A percentile compares a stretch with the other conserved stretches of the same genome.
phyloP scores from a whole-genome alignment of 1,140 invertebrate genomes.

The Polypedilum vanderplanki region DNA sequence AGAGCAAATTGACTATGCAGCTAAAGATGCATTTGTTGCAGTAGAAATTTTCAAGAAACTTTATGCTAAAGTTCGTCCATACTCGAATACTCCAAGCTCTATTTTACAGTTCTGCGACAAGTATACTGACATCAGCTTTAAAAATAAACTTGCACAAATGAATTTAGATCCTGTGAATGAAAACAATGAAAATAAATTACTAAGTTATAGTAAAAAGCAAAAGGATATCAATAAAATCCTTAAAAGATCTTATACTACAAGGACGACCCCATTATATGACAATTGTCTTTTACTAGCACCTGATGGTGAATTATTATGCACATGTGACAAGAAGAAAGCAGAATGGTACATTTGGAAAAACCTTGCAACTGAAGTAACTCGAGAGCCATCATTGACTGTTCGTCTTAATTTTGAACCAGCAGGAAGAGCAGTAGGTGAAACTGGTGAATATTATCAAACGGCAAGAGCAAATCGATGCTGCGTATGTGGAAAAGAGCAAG shows the following conservation, averaged over 20 bases:
- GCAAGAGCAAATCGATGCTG: constrained; percentile 77
- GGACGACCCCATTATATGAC: constrained; percentile 65
- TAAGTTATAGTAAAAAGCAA: not conserved
- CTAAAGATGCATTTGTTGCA: constrained; percentile 62
- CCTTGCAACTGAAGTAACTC: constrained; percentile 53
- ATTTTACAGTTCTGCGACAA: constrained; percentile 1
- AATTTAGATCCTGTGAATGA: not conserved
- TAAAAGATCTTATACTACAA: constrained; percentile 36
- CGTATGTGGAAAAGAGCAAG: constrained; percentile 65
- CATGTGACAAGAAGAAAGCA: constrained; percentile 74
- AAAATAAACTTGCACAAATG: not conserved
- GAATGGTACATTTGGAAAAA: constrained; percentile 66
- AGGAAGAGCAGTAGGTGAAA: constrained; percentile 60
- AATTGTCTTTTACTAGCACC: constrained; percentile 73
- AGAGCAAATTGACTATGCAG: constrained; percentile 63
- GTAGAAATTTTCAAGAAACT: constrained; percentile 56
- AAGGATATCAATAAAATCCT: not conserved
- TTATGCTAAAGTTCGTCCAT: not conserved
- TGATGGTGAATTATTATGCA: constrained; percentile 70
- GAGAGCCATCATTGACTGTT: constrained; percentile 65
- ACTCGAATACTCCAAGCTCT: not conserved
- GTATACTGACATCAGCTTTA: not conserved
- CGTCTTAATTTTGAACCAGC: constrained; percentile 74
- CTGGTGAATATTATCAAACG: constrained; percentile 64
- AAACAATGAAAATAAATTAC: not conserved